Evolutionary conservation across 2,797 vertebrate species (phyloP).

Genomic region (Graptemys geographica): DNA sequence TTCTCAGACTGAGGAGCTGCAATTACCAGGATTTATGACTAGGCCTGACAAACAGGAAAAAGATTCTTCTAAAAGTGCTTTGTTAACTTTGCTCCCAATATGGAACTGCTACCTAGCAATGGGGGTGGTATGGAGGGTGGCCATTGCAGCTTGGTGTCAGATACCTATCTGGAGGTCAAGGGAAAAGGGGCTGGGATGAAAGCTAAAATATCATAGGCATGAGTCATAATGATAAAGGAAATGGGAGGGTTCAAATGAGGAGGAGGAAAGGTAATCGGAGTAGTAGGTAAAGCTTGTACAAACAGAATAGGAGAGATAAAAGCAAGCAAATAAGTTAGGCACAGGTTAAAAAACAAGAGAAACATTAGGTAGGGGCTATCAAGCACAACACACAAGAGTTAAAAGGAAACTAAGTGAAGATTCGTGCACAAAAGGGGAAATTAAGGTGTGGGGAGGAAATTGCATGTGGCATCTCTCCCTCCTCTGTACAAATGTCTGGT

Average conservation of each 20-base stretch:
- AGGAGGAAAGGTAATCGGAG: neutral
- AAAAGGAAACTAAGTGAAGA: neutral
- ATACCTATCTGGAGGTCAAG: neutral
- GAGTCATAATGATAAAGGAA: neutral
- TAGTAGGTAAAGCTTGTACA: neutral
- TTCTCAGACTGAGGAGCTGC: neutral
- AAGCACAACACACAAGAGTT: neutral
- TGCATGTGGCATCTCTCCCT: neutral
- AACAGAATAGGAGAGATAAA: neutral
- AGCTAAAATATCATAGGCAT: neutral
- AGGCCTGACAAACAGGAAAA: neutral
- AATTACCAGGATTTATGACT: neutral
- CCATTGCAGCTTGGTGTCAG: neutral
- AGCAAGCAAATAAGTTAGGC: neutral
- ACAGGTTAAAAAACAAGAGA: fast-evolving
- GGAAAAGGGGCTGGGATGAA: neutral
- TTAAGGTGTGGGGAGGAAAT: fast-evolving
- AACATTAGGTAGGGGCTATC: neutral
- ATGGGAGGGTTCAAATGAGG: neutral
- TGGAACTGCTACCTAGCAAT: neutral
- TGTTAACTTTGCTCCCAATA: neutral
- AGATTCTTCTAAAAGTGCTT: neutral
- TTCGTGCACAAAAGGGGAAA: neutral
- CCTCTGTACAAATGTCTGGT: neutral
- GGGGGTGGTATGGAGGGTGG: neutral